Percentiles rank a stretch among this genome's conserved stretches.
Conservation (phyloP, 2,113 vertebrate genomes). For the Reinhardtius hippoglossoides region DNA sequence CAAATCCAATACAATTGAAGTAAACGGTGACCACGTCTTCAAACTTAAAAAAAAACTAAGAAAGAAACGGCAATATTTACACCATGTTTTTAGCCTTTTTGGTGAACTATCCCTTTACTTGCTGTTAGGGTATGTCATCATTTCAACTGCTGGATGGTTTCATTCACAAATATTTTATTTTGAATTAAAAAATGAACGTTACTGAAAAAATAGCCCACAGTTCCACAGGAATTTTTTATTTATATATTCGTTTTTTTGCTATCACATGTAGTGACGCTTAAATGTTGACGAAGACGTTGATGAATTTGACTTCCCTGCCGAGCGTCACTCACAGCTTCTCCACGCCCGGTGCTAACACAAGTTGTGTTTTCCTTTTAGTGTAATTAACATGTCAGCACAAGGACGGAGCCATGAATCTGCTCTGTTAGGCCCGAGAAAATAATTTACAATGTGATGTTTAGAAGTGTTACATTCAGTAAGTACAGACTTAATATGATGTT, state of each 20-base stretch:
- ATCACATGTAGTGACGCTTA: neutral
- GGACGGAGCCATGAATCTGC: slow-evolving; percentile 70
- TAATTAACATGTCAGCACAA: slow-evolving; percentile 75
- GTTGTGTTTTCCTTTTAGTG: slow-evolving; percentile 66
- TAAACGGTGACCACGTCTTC: too few relatives aligned
- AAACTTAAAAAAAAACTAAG: too few relatives aligned
- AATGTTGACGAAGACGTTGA: slow-evolving; percentile 25
- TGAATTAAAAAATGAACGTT: neutral
- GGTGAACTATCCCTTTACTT: too few relatives aligned
- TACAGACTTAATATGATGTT: neutral
- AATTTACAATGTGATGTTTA: slow-evolving; percentile 55
- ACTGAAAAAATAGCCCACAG: neutral
- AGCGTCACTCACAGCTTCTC: slow-evolving; percentile 44
- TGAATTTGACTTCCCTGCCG: slow-evolving; percentile 43
- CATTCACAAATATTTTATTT: neutral
- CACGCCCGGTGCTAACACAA: slow-evolving; percentile 53
- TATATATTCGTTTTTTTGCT: too few relatives aligned
- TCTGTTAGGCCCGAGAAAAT: slow-evolving; percentile 33
- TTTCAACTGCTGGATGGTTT: neutral
- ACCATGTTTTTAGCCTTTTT: too few relatives aligned
- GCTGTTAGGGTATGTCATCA: neutral
- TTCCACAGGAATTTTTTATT: too few relatives aligned
- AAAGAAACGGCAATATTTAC: too few relatives aligned
- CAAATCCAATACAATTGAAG: too few relatives aligned
- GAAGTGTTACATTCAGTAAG: slow-evolving; percentile 47